Evolutionary conservation across 2,797 vertebrate genomes (phyloP), one percentile per base, ranked within the genome.

Genomic region (Sylvilagus floridanus): DNA sequence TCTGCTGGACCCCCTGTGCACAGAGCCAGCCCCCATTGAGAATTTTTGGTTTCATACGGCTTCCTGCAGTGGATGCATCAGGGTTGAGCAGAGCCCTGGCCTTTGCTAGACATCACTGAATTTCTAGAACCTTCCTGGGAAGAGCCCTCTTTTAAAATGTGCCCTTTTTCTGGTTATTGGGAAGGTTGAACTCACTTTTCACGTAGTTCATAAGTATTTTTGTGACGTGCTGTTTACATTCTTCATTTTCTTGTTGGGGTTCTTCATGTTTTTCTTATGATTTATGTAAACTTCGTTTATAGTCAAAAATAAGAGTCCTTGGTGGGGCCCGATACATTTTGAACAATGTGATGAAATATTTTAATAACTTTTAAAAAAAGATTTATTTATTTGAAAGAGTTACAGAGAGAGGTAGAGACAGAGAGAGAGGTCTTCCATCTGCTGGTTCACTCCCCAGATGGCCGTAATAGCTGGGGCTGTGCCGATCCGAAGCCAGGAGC

Each of bases 261-360:
- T n/a, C 73, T 47, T 92, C 57, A 5, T 82, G 26, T 92, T 87
- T 90, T 95, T 73, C 52, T 90, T 83, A 78, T 85, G 57, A 91
- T 68, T 85, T 93, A 32, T 83, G 30, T 66, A 24, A 9, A 69
- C 52, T 78, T 62, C 76, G 26, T 86, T 92, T 66, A 68, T 68
- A 63, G 63, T 71, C 65, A 69, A 71, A 84, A 91, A 32, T 66
- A 42, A 50, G 87, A 84, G 78, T 5, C 37, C 32, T 88, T 66
- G 52, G 35, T 90, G 81, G 26, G 30, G 19, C 78, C 5, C 35
- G 72, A 78, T 90, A 35, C 2, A 5, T 87, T 94, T 95, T 71
- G 65, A 79, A n/a, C 60, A 72, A 19, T 26, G 62, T 69, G 66
- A 37, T 42, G 35, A 90, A 77, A 69, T 81, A 26, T 77, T 42